Evolutionary conservation across 23 tunicate genomes (phyloP).

Genomic region (Diplosoma virens): DNA sequence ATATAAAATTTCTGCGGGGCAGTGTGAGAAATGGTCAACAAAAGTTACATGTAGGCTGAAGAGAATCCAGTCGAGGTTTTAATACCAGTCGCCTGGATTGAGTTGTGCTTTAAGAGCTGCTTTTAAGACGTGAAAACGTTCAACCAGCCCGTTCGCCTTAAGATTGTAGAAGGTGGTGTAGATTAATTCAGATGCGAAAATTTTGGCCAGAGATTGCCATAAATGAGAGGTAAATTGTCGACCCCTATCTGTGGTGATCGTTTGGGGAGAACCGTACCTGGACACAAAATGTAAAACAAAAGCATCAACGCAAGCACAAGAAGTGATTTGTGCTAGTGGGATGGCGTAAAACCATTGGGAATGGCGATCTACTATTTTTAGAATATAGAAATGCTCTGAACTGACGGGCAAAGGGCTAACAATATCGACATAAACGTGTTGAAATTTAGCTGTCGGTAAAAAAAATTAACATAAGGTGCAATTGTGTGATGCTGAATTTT

Average conservation of each 20-base stretch:
- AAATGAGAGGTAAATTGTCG: constrained; percentile 29
- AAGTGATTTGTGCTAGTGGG: constrained; percentile 38
- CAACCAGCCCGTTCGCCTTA: constrained; percentile 2
- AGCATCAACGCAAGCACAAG: constrained; percentile 24
- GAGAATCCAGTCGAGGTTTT: constrained; percentile 18
- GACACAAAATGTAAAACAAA: constrained; percentile 33
- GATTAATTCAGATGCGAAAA: constrained; percentile 4
- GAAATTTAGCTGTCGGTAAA: not conserved
- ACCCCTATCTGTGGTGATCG: constrained; percentile 34
- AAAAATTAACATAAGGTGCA: not conserved
- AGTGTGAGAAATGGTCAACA: not conserved
- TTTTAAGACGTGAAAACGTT: constrained; percentile 8
- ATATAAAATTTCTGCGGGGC: constrained; percentile 19
- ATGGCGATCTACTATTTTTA: constrained; percentile 9
- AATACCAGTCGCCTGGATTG: constrained; percentile 12
- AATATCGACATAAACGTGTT: constrained; percentile 25
- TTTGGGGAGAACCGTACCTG: constrained; percentile 9
- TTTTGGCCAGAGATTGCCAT: constrained; percentile 8
- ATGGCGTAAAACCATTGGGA: constrained; percentile 24
- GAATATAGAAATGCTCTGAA: constrained; percentile 9
- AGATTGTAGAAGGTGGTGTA: constrained; percentile 38
- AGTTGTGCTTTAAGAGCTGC: constrained; percentile 18
- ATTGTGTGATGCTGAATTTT: constrained; percentile 13
- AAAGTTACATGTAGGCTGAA: constrained; percentile 11
- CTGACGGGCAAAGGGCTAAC: constrained; percentile 41